Evolutionary conservation across 2,888 invertebrate species (phyloP), one percentile per base, ranked within the genome.

Genomic region (Dorcus hopei): DNA sequence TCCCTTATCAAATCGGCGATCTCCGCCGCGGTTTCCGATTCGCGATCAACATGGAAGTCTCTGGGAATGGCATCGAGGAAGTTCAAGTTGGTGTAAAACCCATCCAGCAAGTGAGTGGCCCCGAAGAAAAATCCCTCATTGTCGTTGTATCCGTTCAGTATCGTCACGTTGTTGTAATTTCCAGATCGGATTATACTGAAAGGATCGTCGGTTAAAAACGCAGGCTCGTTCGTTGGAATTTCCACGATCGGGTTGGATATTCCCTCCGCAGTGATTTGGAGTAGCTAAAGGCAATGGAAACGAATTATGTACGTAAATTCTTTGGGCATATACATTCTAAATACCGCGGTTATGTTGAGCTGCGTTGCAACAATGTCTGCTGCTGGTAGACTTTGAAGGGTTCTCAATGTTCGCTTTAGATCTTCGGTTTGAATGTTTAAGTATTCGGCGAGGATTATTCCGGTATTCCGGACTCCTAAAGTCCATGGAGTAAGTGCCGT

Each of bases 401-500:
- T 9, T 41, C 49, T 33, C 11, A 64, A 59, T 16, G 60, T 61
- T 19, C 54, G 58, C 7, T 9, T 16, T 7, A 38, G 40, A 11
- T 54, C n/a, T 6, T 58, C 51, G 2, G 54, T 58, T 16, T 26
- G 8, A 5, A 65, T 40, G 5, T 43, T 54, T 43, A 65, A 54
- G 14, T 38, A 52, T 49, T 59, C 40, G 1, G 65, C 65, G 16
- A 65, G 39, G 8, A 54, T 23, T 40, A 57, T 41, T 26, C 64
- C 65, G 8, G 59, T 65, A 9, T 62, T 62, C 26, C 57, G 19
- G 8, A 45, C 19, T 7, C 64, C 64, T 39, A 48, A 33, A 40
- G 58, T 61, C 64, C 62, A 63, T 23, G 59, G 41, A 19, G 49
- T 48, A 40, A 87, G 77, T 0, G 87, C 85, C 1, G 87, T 87